Evolutionary conservation across 2,888 invertebrate species (phyloP).

Genomic region (Chironomus tentans): DNA sequence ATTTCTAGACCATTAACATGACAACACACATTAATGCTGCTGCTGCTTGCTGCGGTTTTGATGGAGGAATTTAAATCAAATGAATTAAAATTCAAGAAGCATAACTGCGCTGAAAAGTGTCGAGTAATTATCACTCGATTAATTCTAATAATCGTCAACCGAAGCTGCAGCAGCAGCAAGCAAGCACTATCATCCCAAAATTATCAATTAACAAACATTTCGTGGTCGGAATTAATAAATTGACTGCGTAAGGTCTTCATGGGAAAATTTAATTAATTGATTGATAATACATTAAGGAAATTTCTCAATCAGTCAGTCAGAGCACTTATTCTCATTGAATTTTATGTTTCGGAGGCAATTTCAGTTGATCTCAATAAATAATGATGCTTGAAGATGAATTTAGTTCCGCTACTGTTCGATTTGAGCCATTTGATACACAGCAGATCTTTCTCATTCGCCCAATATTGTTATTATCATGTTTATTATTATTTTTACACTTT

Average conservation of each 20-base stretch:
- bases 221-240: background rate
- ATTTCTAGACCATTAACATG: background rate
- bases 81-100: background rate
- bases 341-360: no score
- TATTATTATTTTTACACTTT: no score
- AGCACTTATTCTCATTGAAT: background rate
- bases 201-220: background rate
- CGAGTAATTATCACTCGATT: background rate
- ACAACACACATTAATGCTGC: no score
- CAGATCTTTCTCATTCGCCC: background rate
- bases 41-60: no score
- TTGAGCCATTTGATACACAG: slow-evolving; percentile 16
- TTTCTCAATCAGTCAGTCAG: background rate
- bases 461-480: background rate
- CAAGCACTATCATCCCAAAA: background rate
- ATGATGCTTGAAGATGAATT: slow-evolving; percentile 25
- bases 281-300: background rate
- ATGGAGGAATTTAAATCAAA: background rate
- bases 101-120: background rate
- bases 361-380: slow-evolving; percentile 17
- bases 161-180: no score
- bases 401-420: slow-evolving; percentile 25
- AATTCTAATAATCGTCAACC: background rate
- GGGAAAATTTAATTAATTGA: background rate
- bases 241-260: no score